These are phyloP conservation scores for Psittacula echo DNA, from an alignment of 2,797 vertebrate species.

Conservation along the genomic window DNA sequence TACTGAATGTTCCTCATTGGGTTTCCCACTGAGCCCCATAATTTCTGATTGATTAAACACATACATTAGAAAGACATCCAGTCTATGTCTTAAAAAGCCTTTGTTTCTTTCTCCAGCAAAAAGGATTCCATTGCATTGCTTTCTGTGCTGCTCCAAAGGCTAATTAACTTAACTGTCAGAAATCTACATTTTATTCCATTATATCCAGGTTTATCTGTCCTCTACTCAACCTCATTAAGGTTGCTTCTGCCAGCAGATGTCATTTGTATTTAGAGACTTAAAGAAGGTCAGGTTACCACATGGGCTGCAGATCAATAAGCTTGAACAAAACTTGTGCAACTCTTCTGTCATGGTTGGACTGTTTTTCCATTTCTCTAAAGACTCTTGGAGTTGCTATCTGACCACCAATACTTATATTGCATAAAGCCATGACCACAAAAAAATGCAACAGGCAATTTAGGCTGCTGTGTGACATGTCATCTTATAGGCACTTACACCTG, in stretches of 20 bases:
- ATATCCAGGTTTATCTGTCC: constrained; percentile 8
- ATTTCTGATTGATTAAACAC: not conserved
- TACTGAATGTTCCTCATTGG: not conserved
- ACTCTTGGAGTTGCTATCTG: not conserved
- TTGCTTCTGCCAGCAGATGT: constrained; percentile 14
- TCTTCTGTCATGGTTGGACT: not conserved
- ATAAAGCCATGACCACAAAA: not conserved
- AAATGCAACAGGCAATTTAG: not conserved
- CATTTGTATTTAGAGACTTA: not conserved
- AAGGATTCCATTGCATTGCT: not conserved
- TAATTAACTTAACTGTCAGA: not conserved
- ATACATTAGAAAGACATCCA: not conserved
- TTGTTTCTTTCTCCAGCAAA: not conserved
- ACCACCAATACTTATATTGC: not conserved
- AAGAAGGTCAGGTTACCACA: constrained; percentile 5
- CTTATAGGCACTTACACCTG: not conserved
- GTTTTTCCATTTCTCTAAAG: not conserved
- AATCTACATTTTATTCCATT: not conserved
- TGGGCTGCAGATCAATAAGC: not conserved
- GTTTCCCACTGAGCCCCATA: not conserved
- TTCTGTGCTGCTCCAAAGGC: not conserved
- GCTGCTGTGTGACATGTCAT: not conserved
- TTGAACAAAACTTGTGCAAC: not conserved
- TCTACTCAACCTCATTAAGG: constrained; percentile 13
- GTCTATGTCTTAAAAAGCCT: not conserved